A percentile compares a stretch with the other conserved stretches of the same genome.
These are phyloP conservation scores for Rhadina sibilatrix DNA, from an alignment of 2,113 vertebrate genomes.

Conservation along the genomic window DNA sequence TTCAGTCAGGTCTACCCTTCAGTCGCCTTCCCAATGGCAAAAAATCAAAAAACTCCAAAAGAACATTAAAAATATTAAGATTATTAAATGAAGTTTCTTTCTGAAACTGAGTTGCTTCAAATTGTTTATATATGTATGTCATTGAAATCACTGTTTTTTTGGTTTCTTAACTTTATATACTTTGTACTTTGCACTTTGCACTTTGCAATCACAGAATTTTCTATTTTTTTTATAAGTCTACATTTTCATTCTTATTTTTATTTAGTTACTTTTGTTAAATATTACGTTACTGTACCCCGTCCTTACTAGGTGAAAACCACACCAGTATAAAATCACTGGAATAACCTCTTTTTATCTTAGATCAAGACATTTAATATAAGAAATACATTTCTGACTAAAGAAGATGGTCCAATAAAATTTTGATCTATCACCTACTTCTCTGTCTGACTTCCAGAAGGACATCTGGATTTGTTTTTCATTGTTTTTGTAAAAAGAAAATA, in stretches of 20 bases:
- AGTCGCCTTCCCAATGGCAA: fast-evolving
- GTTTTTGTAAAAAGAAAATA: neutral
- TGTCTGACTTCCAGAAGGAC: neutral
- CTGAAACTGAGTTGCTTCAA: neutral
- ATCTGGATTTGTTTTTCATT: neutral
- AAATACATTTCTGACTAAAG: neutral
- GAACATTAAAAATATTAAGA: neutral
- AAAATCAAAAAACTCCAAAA: fast-evolving
- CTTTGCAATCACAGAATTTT: neutral
- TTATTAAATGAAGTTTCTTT: neutral
- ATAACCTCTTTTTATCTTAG: fast-evolving
- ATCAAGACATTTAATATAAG: neutral
- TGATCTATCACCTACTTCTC: neutral
- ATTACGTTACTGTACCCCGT: neutral
- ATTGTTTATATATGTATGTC: neutral
- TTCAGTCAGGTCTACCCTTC: neutral
- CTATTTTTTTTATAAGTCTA: neutral
- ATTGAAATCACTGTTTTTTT: neutral
- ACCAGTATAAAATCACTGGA: neutral
- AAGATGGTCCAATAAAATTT: neutral
- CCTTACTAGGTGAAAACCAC: neutral
- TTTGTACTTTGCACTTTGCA: neutral
- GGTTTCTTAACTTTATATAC: neutral
- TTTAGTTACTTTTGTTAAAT: neutral
- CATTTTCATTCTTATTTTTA: neutral